Conservation (phyloP, 2,797 vertebrate species). For the Crocodylus rhombifer region DNA sequence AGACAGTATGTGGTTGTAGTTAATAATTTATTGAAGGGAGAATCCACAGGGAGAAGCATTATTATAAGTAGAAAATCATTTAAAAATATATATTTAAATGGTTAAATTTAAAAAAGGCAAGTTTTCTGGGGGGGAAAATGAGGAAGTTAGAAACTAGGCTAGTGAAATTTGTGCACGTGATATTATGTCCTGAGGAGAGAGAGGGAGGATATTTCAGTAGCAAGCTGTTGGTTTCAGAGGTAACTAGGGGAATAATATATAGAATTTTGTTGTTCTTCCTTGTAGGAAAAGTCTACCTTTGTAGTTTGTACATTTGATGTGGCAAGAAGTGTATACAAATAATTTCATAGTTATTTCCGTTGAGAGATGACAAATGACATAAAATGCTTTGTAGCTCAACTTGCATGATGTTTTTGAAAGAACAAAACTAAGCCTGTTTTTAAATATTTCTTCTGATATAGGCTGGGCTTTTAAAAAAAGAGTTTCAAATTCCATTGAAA, state of each 20-base stretch:
- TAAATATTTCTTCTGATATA: background rate
- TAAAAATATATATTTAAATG: background rate
- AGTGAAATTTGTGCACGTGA: background rate
- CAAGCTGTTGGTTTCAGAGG: background rate
- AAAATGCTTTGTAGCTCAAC: background rate
- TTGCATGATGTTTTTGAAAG: background rate
- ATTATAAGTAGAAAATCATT: background rate
- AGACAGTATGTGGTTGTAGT: background rate
- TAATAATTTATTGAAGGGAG: background rate
- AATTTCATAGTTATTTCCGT: background rate
- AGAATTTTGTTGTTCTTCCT: background rate
- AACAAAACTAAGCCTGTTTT: background rate
- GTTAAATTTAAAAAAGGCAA: too few species aligned
- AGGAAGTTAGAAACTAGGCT: background rate
- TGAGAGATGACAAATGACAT: background rate
- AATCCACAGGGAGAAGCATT: background rate
- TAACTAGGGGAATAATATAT: background rate
- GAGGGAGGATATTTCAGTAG: background rate
- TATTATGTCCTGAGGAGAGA: background rate
- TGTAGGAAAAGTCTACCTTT: background rate
- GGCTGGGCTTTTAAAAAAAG: background rate
- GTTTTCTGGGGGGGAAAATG: background rate
- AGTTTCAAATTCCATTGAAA: background rate
- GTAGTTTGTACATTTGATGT: background rate
- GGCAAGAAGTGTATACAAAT: background rate